phyloP scores from a whole-genome alignment of 1,140 invertebrate genomes.

The Pemphigus obesinymphae region DNA sequence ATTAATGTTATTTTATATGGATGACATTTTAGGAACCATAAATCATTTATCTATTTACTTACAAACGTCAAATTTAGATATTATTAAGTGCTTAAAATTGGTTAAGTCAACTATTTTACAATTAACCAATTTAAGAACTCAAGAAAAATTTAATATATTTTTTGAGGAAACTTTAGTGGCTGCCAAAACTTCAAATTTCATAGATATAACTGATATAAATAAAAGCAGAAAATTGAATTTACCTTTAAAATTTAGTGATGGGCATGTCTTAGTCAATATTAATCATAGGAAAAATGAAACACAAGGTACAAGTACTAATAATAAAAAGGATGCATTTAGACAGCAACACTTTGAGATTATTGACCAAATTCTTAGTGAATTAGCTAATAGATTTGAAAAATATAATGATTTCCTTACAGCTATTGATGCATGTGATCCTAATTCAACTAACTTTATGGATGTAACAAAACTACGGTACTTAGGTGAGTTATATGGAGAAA shows the following conservation, averaged over 20 bases:
- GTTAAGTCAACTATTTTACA: neutral
- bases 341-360: too few species aligned
- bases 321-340: too few species aligned
- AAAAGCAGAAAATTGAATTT: neutral
- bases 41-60: neutral
- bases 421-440: too few species aligned
- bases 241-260: neutral
- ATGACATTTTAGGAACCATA: neutral
- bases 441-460: too few species aligned
- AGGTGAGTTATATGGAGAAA: too few species aligned
- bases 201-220: neutral
- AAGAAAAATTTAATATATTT: neutral
- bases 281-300: too few species aligned
- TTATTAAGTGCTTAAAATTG: neutral
- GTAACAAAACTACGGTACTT: too few species aligned
- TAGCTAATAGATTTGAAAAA: too few species aligned
- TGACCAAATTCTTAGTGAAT: too few species aligned
- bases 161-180: neutral
- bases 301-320: too few species aligned
- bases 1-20: neutral
- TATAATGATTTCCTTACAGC: too few species aligned
- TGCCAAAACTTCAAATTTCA: neutral
- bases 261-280: neutral
- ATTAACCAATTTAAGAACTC: neutral
- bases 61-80: neutral